A percentile compares a stretch with the other conserved stretches of the same genome.
phyloP scores from a whole-genome alignment of 1,140 invertebrate species.

The Nomia melanderi region DNA sequence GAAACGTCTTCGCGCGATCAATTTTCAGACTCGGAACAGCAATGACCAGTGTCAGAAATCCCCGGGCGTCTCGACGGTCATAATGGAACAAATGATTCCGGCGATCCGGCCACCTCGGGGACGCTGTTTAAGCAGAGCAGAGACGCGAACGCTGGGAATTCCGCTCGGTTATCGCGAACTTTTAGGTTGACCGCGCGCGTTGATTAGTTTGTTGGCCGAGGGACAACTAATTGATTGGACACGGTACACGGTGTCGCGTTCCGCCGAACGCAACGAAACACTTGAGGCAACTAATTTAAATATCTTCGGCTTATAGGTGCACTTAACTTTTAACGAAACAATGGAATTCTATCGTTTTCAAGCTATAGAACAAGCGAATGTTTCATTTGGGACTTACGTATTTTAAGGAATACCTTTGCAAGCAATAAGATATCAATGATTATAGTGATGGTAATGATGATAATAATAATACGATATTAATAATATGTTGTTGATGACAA shows the following conservation, averaged over 20 bases:
- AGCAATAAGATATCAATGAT: no score
- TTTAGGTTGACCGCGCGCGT: conserved; percentile 5
- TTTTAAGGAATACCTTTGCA: no score
- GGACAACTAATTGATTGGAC: conserved; percentile 14
- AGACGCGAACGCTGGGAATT: conserved; percentile 8
- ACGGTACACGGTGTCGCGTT: no score
- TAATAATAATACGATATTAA: no score
- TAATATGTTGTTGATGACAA: no score
- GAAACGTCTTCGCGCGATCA: background rate
- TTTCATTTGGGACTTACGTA: no score
- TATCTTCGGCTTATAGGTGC: no score
- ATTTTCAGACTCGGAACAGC: background rate
- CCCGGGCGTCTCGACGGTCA: conserved; percentile 1
- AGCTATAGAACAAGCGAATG: no score
- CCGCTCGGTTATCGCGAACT: background rate
- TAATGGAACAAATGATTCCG: conserved; percentile 30
- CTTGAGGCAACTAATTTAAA: no score
- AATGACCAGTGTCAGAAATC: background rate
- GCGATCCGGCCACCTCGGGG: conserved; percentile 13
- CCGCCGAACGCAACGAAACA: background rate
- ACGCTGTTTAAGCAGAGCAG: background rate
- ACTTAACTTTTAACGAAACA: background rate
- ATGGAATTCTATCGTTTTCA: background rate
- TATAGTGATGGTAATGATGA: no score
- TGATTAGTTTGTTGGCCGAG: conserved; percentile 4